Evolutionary conservation across 2,888 invertebrate genomes (phyloP), one percentile per base, ranked within the genome.

Genomic region (Drosophila siamana): DNA sequence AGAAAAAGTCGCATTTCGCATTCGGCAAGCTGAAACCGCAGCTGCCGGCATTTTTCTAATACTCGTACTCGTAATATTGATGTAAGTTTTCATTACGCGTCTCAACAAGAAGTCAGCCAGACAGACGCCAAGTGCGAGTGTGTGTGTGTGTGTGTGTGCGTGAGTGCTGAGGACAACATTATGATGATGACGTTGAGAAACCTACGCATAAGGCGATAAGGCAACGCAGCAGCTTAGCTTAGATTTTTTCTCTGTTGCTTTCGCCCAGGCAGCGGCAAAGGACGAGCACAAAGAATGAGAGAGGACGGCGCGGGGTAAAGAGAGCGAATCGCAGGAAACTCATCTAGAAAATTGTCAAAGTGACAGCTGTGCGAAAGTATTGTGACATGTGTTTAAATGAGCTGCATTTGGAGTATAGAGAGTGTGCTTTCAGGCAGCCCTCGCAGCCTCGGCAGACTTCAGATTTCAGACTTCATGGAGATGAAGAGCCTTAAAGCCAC

Each of bases 301-400:
- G 22, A 7, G 19, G 15, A n/a, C 8, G 7, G 56, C 6, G 38
- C 19, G 43, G 24, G 33, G 22, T 3, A 19, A 3, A 44, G 47
- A 13, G 38, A 19, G 47, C 61, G 65, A 86, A 76, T 69, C 87
- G 77, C 61, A 79, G 70, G 86, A 87, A 86, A 89, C 85, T 86
- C 89, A 89, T 86, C 89, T 89, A 87, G 82, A 87, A 87, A 86
- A 86, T 86, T 86, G 89, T 87, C 86, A 87, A 89, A 86, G 85
- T 89, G 85, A 86, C 85, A 86, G 89, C 82, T 86, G 85, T 77
- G 86, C 74, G 79, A 85, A 89, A 89, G 85, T 86, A 85, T 86
- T 86, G 85, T 89, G 89, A 89, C 85, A 86, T 86, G 88, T 86
- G 85, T 86, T 87, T 85, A 87, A 89, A 87, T 86, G 86, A 87